Conservation (phyloP, 2,888 invertebrate genomes). For the Drosophila crucigera region DNA sequence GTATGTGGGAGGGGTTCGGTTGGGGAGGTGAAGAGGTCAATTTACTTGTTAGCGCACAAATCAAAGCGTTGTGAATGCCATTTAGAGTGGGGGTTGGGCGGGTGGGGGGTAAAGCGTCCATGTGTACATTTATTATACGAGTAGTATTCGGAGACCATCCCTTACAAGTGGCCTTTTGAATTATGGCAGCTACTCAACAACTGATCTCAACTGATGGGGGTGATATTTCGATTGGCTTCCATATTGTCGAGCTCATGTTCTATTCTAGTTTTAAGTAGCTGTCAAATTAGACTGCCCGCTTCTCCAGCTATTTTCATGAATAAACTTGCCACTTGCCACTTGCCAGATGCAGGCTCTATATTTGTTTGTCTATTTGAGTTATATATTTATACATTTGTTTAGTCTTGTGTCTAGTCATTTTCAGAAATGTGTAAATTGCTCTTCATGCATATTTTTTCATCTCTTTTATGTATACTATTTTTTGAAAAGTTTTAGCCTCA, state of each 20-base stretch:
- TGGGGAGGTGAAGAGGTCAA: conserved; percentile 58
- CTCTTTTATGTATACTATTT: conserved; percentile 27
- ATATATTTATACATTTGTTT: conserved; percentile 5
- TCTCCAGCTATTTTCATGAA: conserved; percentile 24
- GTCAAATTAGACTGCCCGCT: conserved; percentile 39
- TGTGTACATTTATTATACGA: conserved; percentile 9
- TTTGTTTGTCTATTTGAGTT: neutral
- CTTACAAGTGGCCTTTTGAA: conserved; percentile 40
- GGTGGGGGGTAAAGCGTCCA: neutral
- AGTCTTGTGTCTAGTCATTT: conserved; percentile 48
- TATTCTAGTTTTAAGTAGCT: conserved; percentile 44
- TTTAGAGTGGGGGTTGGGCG: neutral
- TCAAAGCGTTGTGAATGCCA: conserved; percentile 57
- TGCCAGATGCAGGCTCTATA: conserved; percentile 29
- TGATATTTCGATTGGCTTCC: conserved; percentile 19
- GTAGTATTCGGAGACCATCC: conserved; percentile 1
- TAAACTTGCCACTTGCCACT: neutral
- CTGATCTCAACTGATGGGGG: neutral
- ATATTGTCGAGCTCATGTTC: conserved; percentile 6
- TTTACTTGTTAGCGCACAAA: conserved; percentile 68
- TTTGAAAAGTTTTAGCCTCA: conserved; percentile 6
- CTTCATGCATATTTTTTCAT: conserved; percentile 47
- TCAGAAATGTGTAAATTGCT: conserved; percentile 74
- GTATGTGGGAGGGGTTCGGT: neutral
- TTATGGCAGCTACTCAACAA: conserved; percentile 49